A percentile compares a stretch with the other conserved stretches of the same genome.
These are phyloP conservation scores for Ivindomyrus marchei DNA, from an alignment of 2,113 vertebrate species.

Conservation along the genomic window DNA sequence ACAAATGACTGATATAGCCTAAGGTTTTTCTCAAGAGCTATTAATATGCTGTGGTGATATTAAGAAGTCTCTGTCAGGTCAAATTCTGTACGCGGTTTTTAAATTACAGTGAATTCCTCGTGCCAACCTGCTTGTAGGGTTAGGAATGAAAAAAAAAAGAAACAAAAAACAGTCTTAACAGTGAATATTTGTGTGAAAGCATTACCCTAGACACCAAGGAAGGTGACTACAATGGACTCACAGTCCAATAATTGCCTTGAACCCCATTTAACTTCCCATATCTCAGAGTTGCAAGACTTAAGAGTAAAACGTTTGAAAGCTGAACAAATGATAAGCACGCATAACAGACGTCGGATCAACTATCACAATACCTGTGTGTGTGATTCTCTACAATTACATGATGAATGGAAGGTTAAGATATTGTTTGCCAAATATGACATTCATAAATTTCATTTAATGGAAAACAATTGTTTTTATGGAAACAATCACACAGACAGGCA, in stretches of 20 bases:
- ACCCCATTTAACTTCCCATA: not conserved
- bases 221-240: not conserved
- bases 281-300: not conserved
- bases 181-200: not conserved
- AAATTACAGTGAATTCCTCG: not conserved
- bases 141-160: not conserved
- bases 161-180: not conserved
- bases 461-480: not conserved
- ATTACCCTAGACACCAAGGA: not conserved
- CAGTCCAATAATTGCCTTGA: not conserved
- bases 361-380: not conserved
- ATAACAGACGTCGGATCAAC: not conserved
- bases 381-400: not conserved
- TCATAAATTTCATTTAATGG: not conserved
- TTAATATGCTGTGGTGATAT: not conserved
- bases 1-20: not conserved
- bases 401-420: not conserved
- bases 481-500: not conserved
- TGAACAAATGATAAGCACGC: not conserved
- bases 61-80: not conserved
- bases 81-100: not conserved
- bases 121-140: not conserved
- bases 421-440: not conserved
- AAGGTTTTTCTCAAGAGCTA: not conserved
- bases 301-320: not conserved